Conservation (phyloP, 2,113 vertebrate genomes). For the Thamnophis sirtalis region DNA sequence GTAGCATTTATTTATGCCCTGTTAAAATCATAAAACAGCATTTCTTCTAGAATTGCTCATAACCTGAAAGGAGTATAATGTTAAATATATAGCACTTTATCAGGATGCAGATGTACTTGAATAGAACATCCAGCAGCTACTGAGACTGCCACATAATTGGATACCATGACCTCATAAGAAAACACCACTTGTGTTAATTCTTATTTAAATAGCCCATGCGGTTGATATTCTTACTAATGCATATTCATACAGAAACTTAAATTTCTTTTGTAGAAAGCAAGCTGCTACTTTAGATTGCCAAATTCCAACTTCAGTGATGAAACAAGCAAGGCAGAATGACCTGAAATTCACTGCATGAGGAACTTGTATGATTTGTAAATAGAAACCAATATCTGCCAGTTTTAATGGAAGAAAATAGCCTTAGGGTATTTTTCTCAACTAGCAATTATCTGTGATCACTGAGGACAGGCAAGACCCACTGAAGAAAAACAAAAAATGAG, state of each 20-base stretch:
- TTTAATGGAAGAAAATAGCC: not conserved
- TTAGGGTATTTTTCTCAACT: not conserved
- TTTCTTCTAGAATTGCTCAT: not conserved
- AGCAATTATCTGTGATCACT: not conserved
- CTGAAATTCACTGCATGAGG: not conserved
- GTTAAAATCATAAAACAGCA: not conserved
- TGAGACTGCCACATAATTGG: slow-evolving; percentile 10
- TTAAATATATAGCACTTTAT: not conserved
- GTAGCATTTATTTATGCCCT: not conserved
- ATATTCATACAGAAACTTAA: not conserved
- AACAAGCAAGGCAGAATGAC: not conserved
- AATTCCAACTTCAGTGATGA: not conserved
- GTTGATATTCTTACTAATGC: not conserved
- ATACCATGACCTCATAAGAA: slow-evolving; percentile 9
- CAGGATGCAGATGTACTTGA: not conserved
- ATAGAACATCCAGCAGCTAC: not conserved
- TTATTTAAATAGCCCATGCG: not conserved
- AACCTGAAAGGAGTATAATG: not conserved
- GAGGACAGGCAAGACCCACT: not conserved
- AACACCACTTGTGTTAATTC: slow-evolving; percentile 5
- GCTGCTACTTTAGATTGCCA: not conserved
- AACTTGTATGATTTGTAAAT: slow-evolving; percentile 2
- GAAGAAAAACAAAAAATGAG: not conserved
- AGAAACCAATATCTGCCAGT: not conserved
- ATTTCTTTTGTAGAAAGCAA: slow-evolving; percentile 9